These are phyloP conservation scores for Peribatodes rhomboidaria DNA, from an alignment of 2,888 invertebrate genomes.

Conservation along the genomic window DNA sequence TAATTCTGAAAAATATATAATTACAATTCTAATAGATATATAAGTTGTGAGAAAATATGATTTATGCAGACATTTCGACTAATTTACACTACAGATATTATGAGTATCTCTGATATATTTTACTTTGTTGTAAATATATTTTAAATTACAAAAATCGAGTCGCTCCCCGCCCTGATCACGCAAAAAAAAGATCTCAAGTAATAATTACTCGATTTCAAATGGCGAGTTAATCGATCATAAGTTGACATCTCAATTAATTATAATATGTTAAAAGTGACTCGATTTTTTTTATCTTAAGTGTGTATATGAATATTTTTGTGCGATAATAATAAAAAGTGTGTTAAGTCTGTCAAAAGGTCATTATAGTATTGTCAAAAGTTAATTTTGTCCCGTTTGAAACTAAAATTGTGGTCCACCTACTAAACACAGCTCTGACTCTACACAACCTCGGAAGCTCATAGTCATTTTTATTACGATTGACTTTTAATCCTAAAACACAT, in stretches of 20 bases:
- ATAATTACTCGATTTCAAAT: too few relatives aligned
- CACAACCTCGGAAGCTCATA: slow-evolving; percentile 83
- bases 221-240: too few relatives aligned
- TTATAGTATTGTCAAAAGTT: slow-evolving; percentile 78
- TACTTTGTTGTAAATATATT: slow-evolving; percentile 58
- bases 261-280: slow-evolving; percentile 11
- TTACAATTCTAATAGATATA: slow-evolving; percentile 58
- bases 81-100: slow-evolving; percentile 62
- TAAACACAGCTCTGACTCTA: slow-evolving; percentile 68
- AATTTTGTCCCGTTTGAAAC: slow-evolving; percentile 60
- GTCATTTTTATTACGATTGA: slow-evolving; percentile 31
- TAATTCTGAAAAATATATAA: slow-evolving; percentile 74
- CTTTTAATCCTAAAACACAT: too few relatives aligned
- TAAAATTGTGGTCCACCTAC: slow-evolving; percentile 63
- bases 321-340: slow-evolving; percentile 67
- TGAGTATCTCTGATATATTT: slow-evolving; percentile 63
- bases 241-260: too few relatives aligned
- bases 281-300: slow-evolving; percentile 10
- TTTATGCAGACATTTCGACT: slow-evolving; percentile 72
- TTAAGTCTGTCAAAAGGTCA: slow-evolving; percentile 74
- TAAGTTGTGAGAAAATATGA: slow-evolving; percentile 65
- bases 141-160: slow-evolving; percentile 19
- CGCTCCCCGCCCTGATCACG: too few relatives aligned
- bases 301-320: slow-evolving; percentile 67
- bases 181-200: too few relatives aligned